Evolutionary conservation across 2,113 vertebrate species (phyloP), one percentile per base, ranked within the genome.

Genomic region (Salminus brasiliensis): DNA sequence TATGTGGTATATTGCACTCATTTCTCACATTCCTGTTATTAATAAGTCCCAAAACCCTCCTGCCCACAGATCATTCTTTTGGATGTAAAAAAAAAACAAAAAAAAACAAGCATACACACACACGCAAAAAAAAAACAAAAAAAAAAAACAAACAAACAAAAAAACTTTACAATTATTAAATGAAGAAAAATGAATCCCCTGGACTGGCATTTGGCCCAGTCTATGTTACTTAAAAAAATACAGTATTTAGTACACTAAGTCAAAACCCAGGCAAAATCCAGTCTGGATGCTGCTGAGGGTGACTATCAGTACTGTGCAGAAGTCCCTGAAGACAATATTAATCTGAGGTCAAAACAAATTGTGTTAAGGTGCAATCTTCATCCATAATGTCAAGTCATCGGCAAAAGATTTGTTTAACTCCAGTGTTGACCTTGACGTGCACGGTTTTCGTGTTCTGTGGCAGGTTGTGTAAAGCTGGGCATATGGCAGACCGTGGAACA

Each of bases 311-410:
- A 63, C 10, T 34, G 43, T 60, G 55, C 76, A 74, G 29, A 79
- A 83, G 65, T 65, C 55, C 72, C 65, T 71, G 25, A 69, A 34
- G 72, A 83, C 27, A 5, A 70, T 12, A 30, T n/a, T 45, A 73
- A 81, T 27, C 7, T 32, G 1, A 55, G 13, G 6, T 39, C 29
- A 45, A 63, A 0, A 72, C 2, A 39, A 67, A 36, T 34, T 47
- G 21, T 25, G 41, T 60, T 62, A 78, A 66, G 70, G 75, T 70
- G 76, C 65, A 29, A 62, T 30, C 36, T 81, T 30, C 15, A 74
- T 72, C 32, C 63, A 41, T 66, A 71, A 72, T 45, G 69, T 78
- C 52, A 47, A 65, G 36, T 43, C 25, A 47, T 41, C 10, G 52
- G 30, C 75, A 59, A 39, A 36, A 12, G 34, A 10, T 29, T 45